These are phyloP conservation scores for Gulo gulo DNA, from an alignment of 2,113 vertebrate genomes.

Conservation along the genomic window DNA sequence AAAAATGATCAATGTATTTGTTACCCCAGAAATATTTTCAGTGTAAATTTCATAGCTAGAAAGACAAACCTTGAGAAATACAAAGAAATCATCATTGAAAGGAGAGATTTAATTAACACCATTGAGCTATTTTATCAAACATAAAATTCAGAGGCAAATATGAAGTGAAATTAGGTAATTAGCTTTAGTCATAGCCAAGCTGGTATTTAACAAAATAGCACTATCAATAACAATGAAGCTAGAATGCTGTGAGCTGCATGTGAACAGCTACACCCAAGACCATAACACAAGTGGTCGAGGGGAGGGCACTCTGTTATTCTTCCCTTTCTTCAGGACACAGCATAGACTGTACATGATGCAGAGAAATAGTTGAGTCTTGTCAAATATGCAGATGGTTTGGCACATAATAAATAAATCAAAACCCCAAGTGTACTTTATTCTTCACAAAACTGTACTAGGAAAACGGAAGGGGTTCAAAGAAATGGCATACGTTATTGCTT, in stretches of 20 bases:
- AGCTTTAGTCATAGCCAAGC: background rate
- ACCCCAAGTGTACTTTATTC: background rate
- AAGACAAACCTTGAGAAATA: constrained; percentile 7
- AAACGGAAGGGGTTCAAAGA: background rate
- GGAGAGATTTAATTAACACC: background rate
- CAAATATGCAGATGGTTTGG: background rate
- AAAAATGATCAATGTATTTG: background rate
- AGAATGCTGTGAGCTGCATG: background rate
- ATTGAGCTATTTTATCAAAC: background rate
- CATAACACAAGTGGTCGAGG: background rate
- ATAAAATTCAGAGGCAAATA: background rate
- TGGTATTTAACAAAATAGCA: background rate
- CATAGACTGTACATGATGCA: background rate
- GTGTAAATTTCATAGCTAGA: background rate
- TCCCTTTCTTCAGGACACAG: background rate
- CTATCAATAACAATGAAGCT: background rate
- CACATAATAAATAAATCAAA: background rate
- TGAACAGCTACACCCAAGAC: background rate
- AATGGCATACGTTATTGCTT: background rate
- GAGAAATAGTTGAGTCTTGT: background rate
- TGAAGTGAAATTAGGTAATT: background rate
- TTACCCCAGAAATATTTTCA: background rate
- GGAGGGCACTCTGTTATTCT: background rate
- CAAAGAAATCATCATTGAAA: background rate
- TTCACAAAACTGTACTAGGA: background rate